These are phyloP conservation scores for Picathartes gymnocephalus DNA, from an alignment of 2,113 vertebrate genomes.

Conservation along the genomic window DNA sequence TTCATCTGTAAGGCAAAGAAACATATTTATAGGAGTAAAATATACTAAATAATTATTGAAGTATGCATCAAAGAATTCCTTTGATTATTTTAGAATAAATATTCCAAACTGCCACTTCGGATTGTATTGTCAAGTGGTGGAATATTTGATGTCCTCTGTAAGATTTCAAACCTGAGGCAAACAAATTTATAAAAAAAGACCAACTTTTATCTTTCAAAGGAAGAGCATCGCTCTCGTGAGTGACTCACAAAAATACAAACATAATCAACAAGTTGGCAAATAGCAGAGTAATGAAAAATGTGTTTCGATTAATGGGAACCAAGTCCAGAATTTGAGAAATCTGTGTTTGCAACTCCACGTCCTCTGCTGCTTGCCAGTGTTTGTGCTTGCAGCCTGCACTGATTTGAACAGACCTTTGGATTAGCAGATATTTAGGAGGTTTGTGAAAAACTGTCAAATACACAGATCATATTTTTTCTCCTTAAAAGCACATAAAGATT, in stretches of 20 bases:
- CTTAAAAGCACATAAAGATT: not conserved
- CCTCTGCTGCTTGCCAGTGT: not conserved
- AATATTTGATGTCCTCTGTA: slow-evolving; percentile 37
- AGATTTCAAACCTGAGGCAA: slow-evolving; percentile 12
- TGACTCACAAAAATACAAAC: not conserved
- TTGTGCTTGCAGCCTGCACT: not conserved
- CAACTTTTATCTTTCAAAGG: slow-evolving; percentile 25
- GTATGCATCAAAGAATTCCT: slow-evolving; percentile 38
- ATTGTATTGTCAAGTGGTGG: slow-evolving; percentile 23
- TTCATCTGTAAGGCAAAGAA: slow-evolving; percentile 19
- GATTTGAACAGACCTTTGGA: not conserved
- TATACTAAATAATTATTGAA: slow-evolving; percentile 40
- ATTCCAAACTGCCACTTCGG: not conserved
- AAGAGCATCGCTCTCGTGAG: not conserved
- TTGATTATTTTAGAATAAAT: slow-evolving; percentile 44
- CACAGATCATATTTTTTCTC: not conserved
- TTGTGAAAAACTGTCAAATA: not conserved
- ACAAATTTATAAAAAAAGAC: not conserved
- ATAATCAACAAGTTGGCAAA: not conserved
- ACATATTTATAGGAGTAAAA: slow-evolving; percentile 29
- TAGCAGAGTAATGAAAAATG: not conserved
- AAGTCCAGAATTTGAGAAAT: not conserved
- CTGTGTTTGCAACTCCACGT: not conserved
- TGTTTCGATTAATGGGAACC: not conserved
- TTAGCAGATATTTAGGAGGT: not conserved